These are phyloP conservation scores for Drosophila punjabiensis DNA, from an alignment of 1,140 invertebrate species.

Conservation along the genomic window DNA sequence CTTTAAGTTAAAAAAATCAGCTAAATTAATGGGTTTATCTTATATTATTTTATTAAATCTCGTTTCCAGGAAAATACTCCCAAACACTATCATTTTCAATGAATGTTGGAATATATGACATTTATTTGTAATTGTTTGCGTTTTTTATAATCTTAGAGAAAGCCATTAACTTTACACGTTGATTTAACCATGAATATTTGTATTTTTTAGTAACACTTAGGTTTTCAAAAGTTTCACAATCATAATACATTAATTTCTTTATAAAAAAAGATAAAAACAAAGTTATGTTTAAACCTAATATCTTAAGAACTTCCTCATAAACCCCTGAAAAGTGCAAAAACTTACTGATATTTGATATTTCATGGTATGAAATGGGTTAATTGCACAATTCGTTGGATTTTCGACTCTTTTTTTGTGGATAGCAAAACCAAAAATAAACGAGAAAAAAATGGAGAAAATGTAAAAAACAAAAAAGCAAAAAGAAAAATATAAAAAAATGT, in stretches of 20 bases:
- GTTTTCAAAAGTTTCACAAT: not conserved
- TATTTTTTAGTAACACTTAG: not conserved
- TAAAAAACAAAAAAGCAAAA: not conserved
- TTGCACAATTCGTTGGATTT: slow-evolving; percentile 43
- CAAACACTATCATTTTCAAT: too few relatives aligned
- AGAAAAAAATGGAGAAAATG: slow-evolving; percentile 2
- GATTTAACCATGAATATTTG: not conserved
- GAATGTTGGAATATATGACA: too few relatives aligned
- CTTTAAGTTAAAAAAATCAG: too few relatives aligned
- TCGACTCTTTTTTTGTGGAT: slow-evolving; percentile 17
- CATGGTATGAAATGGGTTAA: slow-evolving; percentile 38
- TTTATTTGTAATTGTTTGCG: too few relatives aligned
- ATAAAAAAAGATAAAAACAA: not conserved
- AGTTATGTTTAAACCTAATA: not conserved
- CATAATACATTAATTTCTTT: not conserved
- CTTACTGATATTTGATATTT: slow-evolving; percentile 29
- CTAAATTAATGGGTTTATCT: too few relatives aligned
- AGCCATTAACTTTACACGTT: too few relatives aligned
- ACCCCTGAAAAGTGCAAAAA: not conserved
- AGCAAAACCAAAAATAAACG: slow-evolving; percentile 7
- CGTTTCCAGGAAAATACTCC: too few relatives aligned
- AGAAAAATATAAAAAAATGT: not conserved
- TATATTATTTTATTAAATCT: too few relatives aligned
- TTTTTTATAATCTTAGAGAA: too few relatives aligned
- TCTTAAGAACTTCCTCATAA: not conserved